Conservation (phyloP, 2,888 invertebrate species). For the Pediacus dermestoides region DNA sequence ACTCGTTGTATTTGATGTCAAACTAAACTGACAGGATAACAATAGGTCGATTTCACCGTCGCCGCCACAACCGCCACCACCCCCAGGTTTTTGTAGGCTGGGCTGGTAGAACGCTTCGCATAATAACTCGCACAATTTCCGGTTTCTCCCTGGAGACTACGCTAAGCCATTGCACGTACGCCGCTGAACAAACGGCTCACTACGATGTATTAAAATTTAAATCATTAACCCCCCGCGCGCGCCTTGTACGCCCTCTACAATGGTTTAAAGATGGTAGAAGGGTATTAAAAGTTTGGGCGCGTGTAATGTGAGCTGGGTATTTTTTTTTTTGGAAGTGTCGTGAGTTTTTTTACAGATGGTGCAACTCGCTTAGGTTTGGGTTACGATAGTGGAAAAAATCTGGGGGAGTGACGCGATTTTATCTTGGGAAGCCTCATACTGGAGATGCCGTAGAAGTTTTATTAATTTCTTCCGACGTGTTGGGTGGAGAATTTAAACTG, state of each 20-base stretch:
- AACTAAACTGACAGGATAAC: slow-evolving; percentile 29
- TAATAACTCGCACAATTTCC: slow-evolving; percentile 39
- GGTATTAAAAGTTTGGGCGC: slow-evolving; percentile 19
- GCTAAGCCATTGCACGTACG: slow-evolving; percentile 34
- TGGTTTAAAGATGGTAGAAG: too few relatives aligned
- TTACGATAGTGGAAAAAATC: too few relatives aligned
- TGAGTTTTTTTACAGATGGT: too few relatives aligned
- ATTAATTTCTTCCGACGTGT: too few relatives aligned
- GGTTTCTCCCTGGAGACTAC: slow-evolving; percentile 30
- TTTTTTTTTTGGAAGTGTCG: too few relatives aligned
- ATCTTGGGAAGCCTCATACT: too few relatives aligned
- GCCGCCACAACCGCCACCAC: slow-evolving; percentile 2
- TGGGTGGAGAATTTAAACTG: too few relatives aligned
- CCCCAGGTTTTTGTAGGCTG: slow-evolving; percentile 7
- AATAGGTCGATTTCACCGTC: slow-evolving; percentile 27
- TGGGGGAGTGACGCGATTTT: too few relatives aligned
- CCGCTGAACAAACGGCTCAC: slow-evolving; percentile 32
- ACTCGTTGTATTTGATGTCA: slow-evolving; percentile 25
- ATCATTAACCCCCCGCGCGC: slow-evolving; percentile 23
- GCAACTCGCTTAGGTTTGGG: too few relatives aligned
- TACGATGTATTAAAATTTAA: slow-evolving; percentile 37
- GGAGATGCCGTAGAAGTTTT: too few relatives aligned
- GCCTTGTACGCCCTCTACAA: too few relatives aligned
- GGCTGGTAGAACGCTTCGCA: slow-evolving; percentile 30
- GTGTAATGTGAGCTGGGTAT: too few relatives aligned